Conservation (phyloP, 2,888 invertebrate genomes). For the Yponomeuta sedellus region DNA sequence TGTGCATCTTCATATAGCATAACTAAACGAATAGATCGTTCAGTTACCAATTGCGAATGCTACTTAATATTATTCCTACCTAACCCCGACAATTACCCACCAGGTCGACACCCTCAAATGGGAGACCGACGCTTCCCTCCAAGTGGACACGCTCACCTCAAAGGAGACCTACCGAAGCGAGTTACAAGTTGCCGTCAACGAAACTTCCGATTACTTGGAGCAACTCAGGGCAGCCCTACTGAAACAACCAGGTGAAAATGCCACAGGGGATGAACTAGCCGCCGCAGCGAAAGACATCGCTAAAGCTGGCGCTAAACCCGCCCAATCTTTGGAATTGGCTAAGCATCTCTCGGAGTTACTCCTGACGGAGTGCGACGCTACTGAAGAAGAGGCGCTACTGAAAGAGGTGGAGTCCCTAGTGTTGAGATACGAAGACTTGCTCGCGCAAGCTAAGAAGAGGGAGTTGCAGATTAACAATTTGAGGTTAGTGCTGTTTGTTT, state of each 20-base stretch:
- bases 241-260: constrained; percentile 53
- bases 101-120: constrained; percentile 86
- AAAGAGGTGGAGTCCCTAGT: constrained; percentile 80
- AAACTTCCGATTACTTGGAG: constrained; percentile 81
- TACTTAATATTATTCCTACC: background rate
- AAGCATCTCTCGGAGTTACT: constrained; percentile 86
- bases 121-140: constrained; percentile 86
- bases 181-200: constrained; percentile 82
- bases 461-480: constrained; percentile 86
- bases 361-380: constrained; percentile 83
- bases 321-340: constrained; percentile 87
- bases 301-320: constrained; percentile 85
- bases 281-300: constrained; percentile 83
- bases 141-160: constrained; percentile 90
- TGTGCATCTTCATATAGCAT: no score
- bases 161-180: constrained; percentile 90
- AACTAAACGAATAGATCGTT: no score
- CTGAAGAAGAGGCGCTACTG: constrained; percentile 79
- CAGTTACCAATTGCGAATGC: no score
- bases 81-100: constrained; percentile 25
- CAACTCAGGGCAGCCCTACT: constrained; percentile 77
- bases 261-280: constrained; percentile 77
- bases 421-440: constrained; percentile 81
- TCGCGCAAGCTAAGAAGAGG: constrained; percentile 82
- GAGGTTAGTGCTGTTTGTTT: constrained; percentile 74